Evolutionary conservation across 1,140 invertebrate genomes (phyloP).

Genomic region (Tribolium castaneum): DNA sequence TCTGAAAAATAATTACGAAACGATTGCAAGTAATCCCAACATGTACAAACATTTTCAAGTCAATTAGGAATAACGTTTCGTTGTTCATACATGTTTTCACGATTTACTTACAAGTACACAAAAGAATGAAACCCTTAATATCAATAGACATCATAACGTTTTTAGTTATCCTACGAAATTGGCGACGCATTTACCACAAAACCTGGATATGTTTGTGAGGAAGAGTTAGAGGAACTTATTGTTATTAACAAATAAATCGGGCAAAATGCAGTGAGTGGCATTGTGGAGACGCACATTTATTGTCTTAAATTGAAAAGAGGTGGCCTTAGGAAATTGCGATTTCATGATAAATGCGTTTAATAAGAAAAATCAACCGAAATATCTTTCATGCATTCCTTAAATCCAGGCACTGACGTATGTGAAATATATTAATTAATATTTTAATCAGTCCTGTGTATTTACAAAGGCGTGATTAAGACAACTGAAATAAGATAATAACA

Average conservation of each 20-base stretch:
- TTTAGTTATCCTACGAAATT: slow-evolving; percentile 5
- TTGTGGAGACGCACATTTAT: slow-evolving; percentile 6
- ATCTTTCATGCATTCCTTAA: slow-evolving; percentile 29
- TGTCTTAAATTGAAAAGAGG: slow-evolving; percentile 6
- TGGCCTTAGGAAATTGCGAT: background rate
- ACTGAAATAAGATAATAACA: slow-evolving; percentile 12
- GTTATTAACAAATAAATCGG: background rate
- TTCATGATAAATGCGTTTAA: slow-evolving; percentile 28
- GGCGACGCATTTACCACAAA: slow-evolving; percentile 31
- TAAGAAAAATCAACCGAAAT: slow-evolving; percentile 2
- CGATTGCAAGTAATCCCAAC: slow-evolving; percentile 11
- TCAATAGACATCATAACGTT: slow-evolving; percentile 19
- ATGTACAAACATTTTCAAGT: slow-evolving; percentile 40
- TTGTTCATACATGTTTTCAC: slow-evolving; percentile 39
- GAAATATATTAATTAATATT: slow-evolving; percentile 46
- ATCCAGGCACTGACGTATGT: slow-evolving; percentile 55
- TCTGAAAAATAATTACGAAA: background rate
- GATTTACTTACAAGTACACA: slow-evolving; percentile 14
- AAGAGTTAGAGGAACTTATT: slow-evolving; percentile 22
- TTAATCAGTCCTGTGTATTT: slow-evolving; percentile 54
- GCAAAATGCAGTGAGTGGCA: background rate
- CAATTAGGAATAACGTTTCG: slow-evolving; percentile 6
- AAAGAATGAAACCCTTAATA: background rate
- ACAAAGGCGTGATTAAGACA: slow-evolving; percentile 49
- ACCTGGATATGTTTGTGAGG: slow-evolving; percentile 4